A percentile compares a stretch with the other conserved stretches of the same genome.
phyloP scores from a whole-genome alignment of 2,888 invertebrate genomes.

The Pilophorus perplexus region DNA sequence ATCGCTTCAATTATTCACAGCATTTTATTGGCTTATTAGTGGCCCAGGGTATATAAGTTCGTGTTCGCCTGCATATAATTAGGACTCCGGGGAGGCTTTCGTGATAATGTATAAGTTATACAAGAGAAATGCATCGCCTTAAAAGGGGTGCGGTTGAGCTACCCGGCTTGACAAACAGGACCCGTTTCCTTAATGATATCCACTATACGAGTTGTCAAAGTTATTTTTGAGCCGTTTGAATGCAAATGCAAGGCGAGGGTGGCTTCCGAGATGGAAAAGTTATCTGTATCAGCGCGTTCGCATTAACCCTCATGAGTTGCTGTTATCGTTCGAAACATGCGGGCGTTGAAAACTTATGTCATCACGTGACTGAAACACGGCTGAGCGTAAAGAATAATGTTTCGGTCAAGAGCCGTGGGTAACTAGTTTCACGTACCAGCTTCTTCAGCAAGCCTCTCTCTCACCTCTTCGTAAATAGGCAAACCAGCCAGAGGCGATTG shows the following conservation, averaged over 20 bases:
- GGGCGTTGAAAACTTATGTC: constrained; percentile 24
- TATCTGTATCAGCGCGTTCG: constrained; percentile 5
- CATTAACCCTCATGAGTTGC: constrained; percentile 3
- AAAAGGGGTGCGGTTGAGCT: constrained; percentile 7
- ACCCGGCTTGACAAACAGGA: constrained; percentile 37
- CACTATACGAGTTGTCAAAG: constrained; percentile 6
- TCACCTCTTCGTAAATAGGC: too few species aligned
- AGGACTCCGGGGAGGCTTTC: constrained; percentile 8
- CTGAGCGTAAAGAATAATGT: too few species aligned
- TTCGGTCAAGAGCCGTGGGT: too few species aligned
- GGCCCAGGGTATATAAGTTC: constrained; percentile 17
- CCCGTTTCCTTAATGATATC: constrained; percentile 25
- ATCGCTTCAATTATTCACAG: constrained; percentile 33
- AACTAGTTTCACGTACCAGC: too few species aligned
- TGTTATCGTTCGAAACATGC: neutral
- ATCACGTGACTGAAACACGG: neutral
- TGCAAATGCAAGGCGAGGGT: constrained; percentile 26
- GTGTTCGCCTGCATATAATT: constrained; percentile 28
- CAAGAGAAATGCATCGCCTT: constrained; percentile 30
- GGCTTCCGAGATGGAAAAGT: constrained; percentile 9
- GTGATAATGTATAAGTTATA: constrained; percentile 30
- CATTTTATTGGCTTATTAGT: constrained; percentile 40
- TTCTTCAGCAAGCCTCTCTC: too few species aligned
- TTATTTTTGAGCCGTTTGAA: constrained; percentile 34
- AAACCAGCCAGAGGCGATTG: too few species aligned